phyloP scores from a whole-genome alignment of 2,888 invertebrate species.

The Metacarcinus magister region DNA sequence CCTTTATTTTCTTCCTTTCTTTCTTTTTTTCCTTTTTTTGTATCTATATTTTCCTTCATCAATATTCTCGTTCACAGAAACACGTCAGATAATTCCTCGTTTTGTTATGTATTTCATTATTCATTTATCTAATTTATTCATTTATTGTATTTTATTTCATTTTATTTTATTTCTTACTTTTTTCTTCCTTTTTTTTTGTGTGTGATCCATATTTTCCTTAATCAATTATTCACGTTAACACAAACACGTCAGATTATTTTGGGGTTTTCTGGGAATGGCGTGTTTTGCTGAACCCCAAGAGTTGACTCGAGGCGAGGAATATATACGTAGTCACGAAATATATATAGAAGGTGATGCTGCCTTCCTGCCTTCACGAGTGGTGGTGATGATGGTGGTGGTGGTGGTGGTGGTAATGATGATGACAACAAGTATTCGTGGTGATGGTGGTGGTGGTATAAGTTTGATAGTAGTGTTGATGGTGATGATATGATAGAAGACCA shows the following conservation, averaged over 20 bases:
- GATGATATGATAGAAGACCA: neutral
- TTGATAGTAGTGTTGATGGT: neutral
- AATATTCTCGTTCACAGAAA: too few species aligned
- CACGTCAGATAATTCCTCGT: too few species aligned
- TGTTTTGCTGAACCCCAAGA: neutral
- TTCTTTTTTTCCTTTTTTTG: too few species aligned
- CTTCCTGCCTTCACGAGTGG: neutral
- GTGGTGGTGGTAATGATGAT: neutral
- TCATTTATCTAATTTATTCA: too few species aligned
- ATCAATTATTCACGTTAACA: neutral
- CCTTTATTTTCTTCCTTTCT: too few species aligned
- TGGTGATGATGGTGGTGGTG: neutral
- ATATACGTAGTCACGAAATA: neutral
- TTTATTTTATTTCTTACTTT: too few species aligned
- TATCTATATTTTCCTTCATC: too few species aligned
- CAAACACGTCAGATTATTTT: neutral
- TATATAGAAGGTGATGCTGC: neutral
- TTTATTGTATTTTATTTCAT: too few species aligned
- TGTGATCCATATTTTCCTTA: too few species aligned
- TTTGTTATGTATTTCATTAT: too few species aligned
- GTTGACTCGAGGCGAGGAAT: neutral
- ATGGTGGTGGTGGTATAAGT: neutral
- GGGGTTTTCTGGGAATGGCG: neutral
- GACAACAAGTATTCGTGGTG: neutral
- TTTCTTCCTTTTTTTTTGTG: too few species aligned